These are phyloP conservation scores for Heliconius eleuchia DNA, from an alignment of 1,140 invertebrate genomes.

Conservation along the genomic window DNA sequence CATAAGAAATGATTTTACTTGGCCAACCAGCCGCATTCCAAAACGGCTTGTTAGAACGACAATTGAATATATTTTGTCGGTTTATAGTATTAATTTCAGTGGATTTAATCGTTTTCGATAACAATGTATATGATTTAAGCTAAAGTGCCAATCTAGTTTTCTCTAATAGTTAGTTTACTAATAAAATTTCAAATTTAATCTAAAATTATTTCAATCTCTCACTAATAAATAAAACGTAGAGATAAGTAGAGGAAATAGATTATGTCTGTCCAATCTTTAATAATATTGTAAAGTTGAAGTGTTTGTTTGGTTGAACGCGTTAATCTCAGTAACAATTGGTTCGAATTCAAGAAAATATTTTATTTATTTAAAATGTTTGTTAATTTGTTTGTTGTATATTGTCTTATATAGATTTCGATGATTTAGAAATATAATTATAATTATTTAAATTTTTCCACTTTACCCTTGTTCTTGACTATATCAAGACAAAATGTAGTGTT, in stretches of 20 bases:
- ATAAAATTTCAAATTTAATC: conserved; percentile 8
- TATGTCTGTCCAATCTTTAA: background rate
- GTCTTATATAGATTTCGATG: no score
- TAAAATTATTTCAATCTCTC: background rate
- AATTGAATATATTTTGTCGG: conserved; percentile 32
- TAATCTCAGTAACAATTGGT: no score
- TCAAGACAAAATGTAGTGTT: no score
- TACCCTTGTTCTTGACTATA: no score
- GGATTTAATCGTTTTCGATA: conserved; percentile 35
- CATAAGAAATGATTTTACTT: conserved; percentile 29
- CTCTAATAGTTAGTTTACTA: conserved; percentile 20
- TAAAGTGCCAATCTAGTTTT: conserved; percentile 34
- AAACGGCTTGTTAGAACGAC: conserved; percentile 31
- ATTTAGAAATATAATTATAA: no score
- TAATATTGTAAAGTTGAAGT: background rate
- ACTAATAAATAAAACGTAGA: background rate
- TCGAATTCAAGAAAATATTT: no score
- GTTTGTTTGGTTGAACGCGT: no score
- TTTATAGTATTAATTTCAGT: conserved; percentile 30
- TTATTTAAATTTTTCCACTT: no score
- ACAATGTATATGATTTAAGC: conserved; percentile 28
- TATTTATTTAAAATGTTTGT: no score
- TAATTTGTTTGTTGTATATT: no score
- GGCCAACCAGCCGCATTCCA: conserved; percentile 27
- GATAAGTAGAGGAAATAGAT: background rate